Evolutionary conservation across 2,888 invertebrate species (phyloP).

Genomic region (Leptodirus hochenwartii): DNA sequence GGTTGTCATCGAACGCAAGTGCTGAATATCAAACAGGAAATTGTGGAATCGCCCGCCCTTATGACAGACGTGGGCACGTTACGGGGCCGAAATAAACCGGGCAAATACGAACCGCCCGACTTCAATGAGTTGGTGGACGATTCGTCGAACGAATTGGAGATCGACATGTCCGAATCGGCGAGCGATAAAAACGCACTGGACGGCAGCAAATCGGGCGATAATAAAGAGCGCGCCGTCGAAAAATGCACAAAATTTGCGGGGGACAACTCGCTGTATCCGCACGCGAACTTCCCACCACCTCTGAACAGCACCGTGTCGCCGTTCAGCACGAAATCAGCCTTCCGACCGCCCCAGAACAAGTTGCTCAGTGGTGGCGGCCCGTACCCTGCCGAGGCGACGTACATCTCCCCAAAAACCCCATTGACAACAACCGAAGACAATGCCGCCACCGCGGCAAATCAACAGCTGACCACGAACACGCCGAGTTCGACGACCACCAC

Average conservation of each 20-base stretch:
- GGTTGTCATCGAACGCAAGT: slow-evolving; percentile 15
- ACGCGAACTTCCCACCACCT: slow-evolving; percentile 13
- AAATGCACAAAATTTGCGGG: slow-evolving; percentile 26
- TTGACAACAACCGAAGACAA: slow-evolving; percentile 7
- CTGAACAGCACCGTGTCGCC: slow-evolving; percentile 35
- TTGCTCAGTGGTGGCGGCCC: slow-evolving; percentile 34
- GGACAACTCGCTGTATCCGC: slow-evolving; percentile 14
- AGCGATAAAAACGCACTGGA: slow-evolving; percentile 43
- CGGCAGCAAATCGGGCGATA: slow-evolving; percentile 30
- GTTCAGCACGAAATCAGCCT: slow-evolving; percentile 63
- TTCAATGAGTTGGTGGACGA: slow-evolving; percentile 63
- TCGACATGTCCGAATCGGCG: slow-evolving; percentile 56
- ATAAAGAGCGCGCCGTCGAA: slow-evolving; percentile 32
- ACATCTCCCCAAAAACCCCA: slow-evolving; percentile 22
- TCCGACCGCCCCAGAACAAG: slow-evolving; percentile 42
- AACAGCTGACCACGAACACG: background rate
- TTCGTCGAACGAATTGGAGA: slow-evolving; percentile 60
- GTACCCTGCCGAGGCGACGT: slow-evolving; percentile 52
- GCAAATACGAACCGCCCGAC: slow-evolving; percentile 45
- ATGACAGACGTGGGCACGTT: slow-evolving; percentile 19
- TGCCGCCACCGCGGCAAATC: slow-evolving; percentile 3
- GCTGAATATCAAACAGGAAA: slow-evolving; percentile 21
- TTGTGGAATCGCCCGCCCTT: no score
- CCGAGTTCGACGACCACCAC: slow-evolving; percentile 14
- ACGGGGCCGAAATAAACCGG: slow-evolving; percentile 7